Evolutionary conservation across 1,140 invertebrate species (phyloP).

Genomic region (Tetramorium alpestre): DNA sequence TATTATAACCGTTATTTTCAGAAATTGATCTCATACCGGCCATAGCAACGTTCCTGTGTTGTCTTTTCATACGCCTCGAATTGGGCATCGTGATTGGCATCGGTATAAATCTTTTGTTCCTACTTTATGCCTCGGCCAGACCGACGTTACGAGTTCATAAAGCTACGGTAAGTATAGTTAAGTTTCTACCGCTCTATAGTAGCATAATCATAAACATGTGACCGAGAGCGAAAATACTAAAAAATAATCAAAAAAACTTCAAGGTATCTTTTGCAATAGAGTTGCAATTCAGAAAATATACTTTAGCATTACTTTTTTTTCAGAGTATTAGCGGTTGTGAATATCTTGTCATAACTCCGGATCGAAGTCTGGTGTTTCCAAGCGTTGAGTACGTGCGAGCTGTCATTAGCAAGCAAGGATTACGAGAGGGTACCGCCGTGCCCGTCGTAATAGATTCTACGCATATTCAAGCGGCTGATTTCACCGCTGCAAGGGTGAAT

Average conservation of each 20-base stretch:
- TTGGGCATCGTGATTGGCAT: conserved; percentile 92
- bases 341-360: conserved; percentile 90
- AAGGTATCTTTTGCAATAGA: not conserved
- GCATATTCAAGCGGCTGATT: conserved; percentile 92
- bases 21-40: conserved; percentile 90
- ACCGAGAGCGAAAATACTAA: not conserved
- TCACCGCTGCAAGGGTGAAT: conserved; percentile 90
- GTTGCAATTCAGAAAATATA: not conserved
- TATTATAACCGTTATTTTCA: conserved; percentile 81
- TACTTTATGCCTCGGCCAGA: conserved; percentile 91
- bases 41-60: conserved; percentile 89
- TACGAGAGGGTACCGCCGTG: conserved; percentile 86
- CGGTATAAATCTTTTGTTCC: conserved; percentile 89
- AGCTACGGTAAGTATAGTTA: conserved; percentile 81
- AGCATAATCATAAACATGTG: not conserved
- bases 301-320: conserved; percentile 47
- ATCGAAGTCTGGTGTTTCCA: conserved; percentile 91
- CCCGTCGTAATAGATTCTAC: conserved; percentile 92
- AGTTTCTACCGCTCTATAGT: conserved; percentile 63
- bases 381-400: conserved; percentile 92
- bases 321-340: conserved; percentile 88
- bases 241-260: not conserved
- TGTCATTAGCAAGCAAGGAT: conserved; percentile 90
- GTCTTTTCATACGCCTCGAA: conserved; percentile 89
- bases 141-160: conserved; percentile 89